Evolutionary conservation across 1,140 invertebrate species (phyloP), one percentile per base, ranked within the genome.

Genomic region (Ooceraea biroi): DNA sequence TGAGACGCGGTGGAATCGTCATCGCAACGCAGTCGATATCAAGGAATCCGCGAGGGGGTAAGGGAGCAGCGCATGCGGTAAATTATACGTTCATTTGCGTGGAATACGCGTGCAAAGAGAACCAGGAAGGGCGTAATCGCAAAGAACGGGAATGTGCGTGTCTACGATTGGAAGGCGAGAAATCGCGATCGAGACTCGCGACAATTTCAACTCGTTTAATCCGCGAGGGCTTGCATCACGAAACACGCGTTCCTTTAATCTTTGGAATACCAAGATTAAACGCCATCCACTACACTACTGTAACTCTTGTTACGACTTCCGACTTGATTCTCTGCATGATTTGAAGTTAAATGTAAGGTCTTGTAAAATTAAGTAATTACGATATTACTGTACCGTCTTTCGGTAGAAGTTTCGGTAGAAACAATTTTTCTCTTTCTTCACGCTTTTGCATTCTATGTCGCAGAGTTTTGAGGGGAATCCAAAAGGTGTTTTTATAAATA

Each of bases 71-170:
- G 85, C 87, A 82, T 89, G 88, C 86, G 78, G 85, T 80, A 89
- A 88, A 88, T 88, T 88, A 86, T 88, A 80, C 87, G 76, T 82
- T 72, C 73, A 85, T 88, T 82, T 66, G 85, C 82, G 61, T 41
- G 66, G 78, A 80, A 86, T 83, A 46, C 73, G 66, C 17, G 50
- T 52, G 71, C 50, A 25, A 46, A 41, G 46, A 12, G 71, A 30
- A 25, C 41, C 41, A 22, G 61, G 30, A 50, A 85, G 25, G 55
- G 25, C 22, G 55, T 65, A 74, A 85, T 84, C 74, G 61, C 12
- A 30, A n/a, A 41, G 48, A 17, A 73, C 55, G 55, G 57, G 78
- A 82, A 72, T 60, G 46, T 55, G 68, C 69, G 55, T 61, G 78
- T 82, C 58, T 58, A 82, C 78, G 78, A 72, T 60, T 65, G 69